Base-by-base conservation (phyloP, 1,140 invertebrate species). In the Drosophila orosa region DNA sequence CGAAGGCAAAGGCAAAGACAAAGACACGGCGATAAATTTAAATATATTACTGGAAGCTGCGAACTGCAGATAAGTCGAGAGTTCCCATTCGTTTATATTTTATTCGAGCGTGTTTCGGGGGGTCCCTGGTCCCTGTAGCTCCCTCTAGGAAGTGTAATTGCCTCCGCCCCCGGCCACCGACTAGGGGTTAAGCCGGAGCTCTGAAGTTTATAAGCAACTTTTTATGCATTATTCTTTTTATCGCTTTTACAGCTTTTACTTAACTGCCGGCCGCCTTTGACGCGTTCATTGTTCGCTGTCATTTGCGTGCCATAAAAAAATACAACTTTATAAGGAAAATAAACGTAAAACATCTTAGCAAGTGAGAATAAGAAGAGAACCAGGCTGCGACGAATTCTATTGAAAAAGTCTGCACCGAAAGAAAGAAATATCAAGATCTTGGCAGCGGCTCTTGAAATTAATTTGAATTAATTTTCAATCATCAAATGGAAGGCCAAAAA, bases 231-330 rank as follows among this genome's bases (percentile, higher is more conserved):
- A 69, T 74, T 71, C 55, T 75, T 76, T 77, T 73, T 74, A 78
- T 67, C n/a, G 58, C 31, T 65, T 80, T 68, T 76, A 84, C 62
- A 56, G 71, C 76, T 56, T 24, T 54, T 52, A 60, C 61, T 67
- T 54, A 79, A 79, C 47, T 40, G 77, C 45, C 62, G 37, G 71
- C 48, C 68, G 62, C 60, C 58, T 72, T 79, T 74, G 75, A 71
- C 60, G 80, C 76, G 62, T 84, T 76, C 73, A 57, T 67, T 75
- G 60, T 56, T 22, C 22, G 24, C 76, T 77, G 80, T 84, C 82
- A 84, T 84, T 83, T 78, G 80, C 59, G 52, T 52, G 66, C 61
- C 61, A 72, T 82, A 87, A 86, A 82, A 75, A 55, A 19, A 77
- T 60, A 65, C 31, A 77, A 85, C 60, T 52, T 48, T 80, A 73